Evolutionary conservation across 2,113 vertebrate genomes (phyloP).

Genomic region (Semnopithecus entellus): DNA sequence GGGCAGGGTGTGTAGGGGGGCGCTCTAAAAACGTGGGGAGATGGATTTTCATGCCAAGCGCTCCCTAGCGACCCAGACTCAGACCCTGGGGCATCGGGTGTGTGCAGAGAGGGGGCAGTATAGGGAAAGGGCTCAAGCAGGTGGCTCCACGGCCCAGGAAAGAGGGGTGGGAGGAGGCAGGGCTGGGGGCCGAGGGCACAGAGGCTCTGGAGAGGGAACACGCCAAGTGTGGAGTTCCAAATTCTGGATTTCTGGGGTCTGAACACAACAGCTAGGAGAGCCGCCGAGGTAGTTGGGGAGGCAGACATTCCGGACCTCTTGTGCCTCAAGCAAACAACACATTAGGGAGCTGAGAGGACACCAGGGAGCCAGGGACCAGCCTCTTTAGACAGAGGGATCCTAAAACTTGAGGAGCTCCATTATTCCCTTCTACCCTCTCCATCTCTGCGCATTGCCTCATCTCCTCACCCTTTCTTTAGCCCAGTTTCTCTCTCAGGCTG

Average conservation of each 20-base stretch:
- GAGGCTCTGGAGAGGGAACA: not conserved
- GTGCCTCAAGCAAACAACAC: not conserved
- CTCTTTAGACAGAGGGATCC: not conserved
- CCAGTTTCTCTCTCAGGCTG: not conserved
- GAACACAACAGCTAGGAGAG: not conserved
- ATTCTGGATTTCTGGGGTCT: not conserved
- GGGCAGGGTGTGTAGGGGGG: not conserved
- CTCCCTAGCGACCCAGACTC: not conserved
- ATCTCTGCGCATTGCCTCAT: not conserved
- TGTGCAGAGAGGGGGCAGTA: not conserved
- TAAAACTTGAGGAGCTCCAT: conserved; percentile 39
- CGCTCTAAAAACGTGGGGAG: conserved; percentile 20
- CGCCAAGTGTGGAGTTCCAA: not conserved
- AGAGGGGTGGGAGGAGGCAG: not conserved
- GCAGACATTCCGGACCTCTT: not conserved
- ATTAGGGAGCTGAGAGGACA: not conserved
- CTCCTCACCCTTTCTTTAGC: not conserved
- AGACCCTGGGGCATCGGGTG: not conserved
- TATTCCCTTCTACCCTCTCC: not conserved
- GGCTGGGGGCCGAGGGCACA: not conserved
- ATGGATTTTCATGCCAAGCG: not conserved
- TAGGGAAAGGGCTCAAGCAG: conserved; percentile 38
- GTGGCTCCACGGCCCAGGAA: conserved; percentile 29
- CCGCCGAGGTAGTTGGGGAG: not conserved
- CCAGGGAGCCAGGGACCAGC: not conserved